Base-by-base conservation (phyloP, 2,113 vertebrate genomes). In the Vulpes ferrilata region DNA sequence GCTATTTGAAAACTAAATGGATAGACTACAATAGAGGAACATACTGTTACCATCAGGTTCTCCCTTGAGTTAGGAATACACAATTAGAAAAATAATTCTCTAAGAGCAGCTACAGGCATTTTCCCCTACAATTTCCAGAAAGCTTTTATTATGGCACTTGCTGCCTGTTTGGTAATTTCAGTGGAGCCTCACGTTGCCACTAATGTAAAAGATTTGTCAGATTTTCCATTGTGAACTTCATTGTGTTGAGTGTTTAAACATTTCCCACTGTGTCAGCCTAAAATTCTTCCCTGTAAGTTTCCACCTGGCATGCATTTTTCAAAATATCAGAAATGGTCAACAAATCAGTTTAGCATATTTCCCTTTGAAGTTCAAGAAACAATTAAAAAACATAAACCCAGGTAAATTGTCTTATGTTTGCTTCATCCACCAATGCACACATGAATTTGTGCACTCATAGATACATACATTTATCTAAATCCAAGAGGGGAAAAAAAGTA, bases 211-310 rank as follows among this genome's bases (percentile, higher is more conserved):
- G 90, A 60, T 91, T 95, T 95, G 90, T 97, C 89, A 97, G 62
- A 89, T 92, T 97, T 98, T 96, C 87, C 25, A 7, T 7, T 76
- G 78, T 88, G 95, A 65, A 96, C 57, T 27, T 60, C 80, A 96
- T 76, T 97, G 90, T 92, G 60, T 78, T 96, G 73, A 96, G 62
- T 95, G 20, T 96, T 98, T 96, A 93, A 97, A 96, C 76, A 96
- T 96, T 97, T 97, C 90, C 64, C 91, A 95, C 76, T 91, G 88
- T 93, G 76, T 90, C 84, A 80, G 79, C 13, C 93, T 94, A 89
- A 96, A 94, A 80, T 94, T 90, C 32, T 83, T 82, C 81, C 51
- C 43, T 90, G 48, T 32, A 91, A 81, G 57, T 93, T 97, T 95
- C 84, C 23, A 94, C 87, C 79, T 95, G 92, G 65, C 92, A 90